Conservation (phyloP, 2,113 vertebrate genomes). For the Arvicanthis niloticus region DNA sequence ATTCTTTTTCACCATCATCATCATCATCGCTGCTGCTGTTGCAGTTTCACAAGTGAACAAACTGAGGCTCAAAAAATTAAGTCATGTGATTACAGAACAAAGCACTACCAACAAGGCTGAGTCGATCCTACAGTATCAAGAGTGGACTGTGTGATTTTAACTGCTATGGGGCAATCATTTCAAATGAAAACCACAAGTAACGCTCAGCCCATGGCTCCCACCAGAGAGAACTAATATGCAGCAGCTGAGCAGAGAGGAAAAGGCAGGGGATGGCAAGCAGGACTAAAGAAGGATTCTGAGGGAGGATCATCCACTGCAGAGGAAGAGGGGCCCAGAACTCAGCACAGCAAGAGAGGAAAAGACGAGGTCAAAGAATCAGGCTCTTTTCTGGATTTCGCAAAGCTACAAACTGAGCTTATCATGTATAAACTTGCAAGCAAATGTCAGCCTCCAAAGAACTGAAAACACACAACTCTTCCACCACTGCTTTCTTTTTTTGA, state of each 20-base stretch:
- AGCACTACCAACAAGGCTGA: not conserved
- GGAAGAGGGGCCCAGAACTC: not conserved
- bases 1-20: not conserved
- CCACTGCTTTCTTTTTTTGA: not conserved
- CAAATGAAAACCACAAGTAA: not conserved
- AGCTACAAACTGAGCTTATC: not conserved
- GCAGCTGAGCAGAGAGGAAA: not conserved
- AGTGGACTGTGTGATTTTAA: not conserved
- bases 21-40: not conserved
- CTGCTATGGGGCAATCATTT: not conserved
- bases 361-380: not conserved
- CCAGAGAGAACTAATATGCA: too few species aligned
- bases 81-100: not conserved
- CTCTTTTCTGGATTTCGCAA: not conserved
- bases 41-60: slow-evolving; percentile 17
- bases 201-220: not conserved
- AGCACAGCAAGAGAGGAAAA: not conserved
- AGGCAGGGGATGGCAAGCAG: not conserved
- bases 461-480: not conserved
- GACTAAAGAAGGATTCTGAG: not conserved
- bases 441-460: not conserved
- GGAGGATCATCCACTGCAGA: not conserved
- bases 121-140: not conserved
- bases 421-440: not conserved
- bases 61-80: slow-evolving; percentile 10